phyloP scores from a whole-genome alignment of 2,113 vertebrate species.

The Pagrus major region DNA sequence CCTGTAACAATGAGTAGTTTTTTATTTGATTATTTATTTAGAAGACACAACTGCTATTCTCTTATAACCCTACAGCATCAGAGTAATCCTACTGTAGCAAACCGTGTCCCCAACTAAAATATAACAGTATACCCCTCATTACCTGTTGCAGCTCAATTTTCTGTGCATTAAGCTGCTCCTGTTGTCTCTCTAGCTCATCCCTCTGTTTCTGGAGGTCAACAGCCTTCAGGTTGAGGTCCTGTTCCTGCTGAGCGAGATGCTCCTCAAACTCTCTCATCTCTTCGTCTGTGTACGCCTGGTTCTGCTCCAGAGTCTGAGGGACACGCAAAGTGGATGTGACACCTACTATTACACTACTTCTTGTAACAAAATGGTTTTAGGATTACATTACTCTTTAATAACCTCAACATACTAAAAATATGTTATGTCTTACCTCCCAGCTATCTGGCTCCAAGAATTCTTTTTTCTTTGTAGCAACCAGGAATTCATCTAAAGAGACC shows the following conservation, averaged over 20 bases:
- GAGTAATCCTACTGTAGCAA: background rate
- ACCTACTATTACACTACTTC: background rate
- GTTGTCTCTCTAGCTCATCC: slow-evolving; percentile 92
- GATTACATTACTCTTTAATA: background rate
- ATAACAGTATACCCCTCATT: slow-evolving; percentile 1
- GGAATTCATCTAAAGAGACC: slow-evolving; percentile 94
- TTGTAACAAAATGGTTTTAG: background rate
- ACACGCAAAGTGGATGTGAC: background rate
- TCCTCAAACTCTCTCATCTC: slow-evolving; percentile 95
- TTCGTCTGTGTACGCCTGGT: slow-evolving; percentile 93
- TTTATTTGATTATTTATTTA: too few species aligned
- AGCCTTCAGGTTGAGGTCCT: slow-evolving; percentile 89
- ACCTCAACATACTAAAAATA: background rate
- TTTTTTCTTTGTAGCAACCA: slow-evolving; percentile 93
- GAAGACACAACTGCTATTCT: too few species aligned
- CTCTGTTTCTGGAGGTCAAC: slow-evolving; percentile 91
- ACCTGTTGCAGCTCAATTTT: slow-evolving; percentile 95
- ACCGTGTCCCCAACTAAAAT: background rate
- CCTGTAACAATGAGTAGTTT: slow-evolving; percentile 79
- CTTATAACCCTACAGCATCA: too few species aligned
- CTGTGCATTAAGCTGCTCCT: slow-evolving; percentile 93
- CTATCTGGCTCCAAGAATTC: slow-evolving; percentile 98
- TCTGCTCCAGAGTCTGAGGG: slow-evolving; percentile 92
- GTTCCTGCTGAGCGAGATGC: slow-evolving; percentile 90
- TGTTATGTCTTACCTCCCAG: slow-evolving; percentile 91